A percentile compares a stretch with the other conserved stretches of the same genome.
These are phyloP conservation scores for Drosophila oshimai DNA, from an alignment of 1,140 invertebrate species.

Conservation along the genomic window DNA sequence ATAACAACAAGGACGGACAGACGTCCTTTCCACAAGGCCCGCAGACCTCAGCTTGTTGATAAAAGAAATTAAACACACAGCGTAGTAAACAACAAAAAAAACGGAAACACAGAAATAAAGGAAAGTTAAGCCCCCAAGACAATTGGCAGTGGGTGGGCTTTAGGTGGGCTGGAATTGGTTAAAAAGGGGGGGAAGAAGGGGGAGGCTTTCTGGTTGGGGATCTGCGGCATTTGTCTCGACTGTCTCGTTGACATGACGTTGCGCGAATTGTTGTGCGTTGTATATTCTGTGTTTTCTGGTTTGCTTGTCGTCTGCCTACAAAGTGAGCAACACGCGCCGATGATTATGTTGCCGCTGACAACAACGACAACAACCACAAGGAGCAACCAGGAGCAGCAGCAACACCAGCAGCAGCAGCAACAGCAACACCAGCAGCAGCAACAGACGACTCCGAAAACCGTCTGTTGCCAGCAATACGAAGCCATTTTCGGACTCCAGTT, in stretches of 20 bases:
- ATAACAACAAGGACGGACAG: conserved; percentile 49
- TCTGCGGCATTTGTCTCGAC: conserved; percentile 71
- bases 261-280: conserved; percentile 64
- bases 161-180: background rate
- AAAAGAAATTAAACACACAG: conserved; percentile 74
- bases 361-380: conserved; percentile 35
- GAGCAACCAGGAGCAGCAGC: background rate
- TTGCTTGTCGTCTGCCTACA: conserved; percentile 52
- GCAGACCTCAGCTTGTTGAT: conserved; percentile 53
- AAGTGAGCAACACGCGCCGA: conserved; percentile 78
- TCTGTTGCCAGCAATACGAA: background rate
- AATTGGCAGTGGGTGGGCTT: conserved; percentile 51
- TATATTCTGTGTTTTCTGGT: conserved; percentile 21
- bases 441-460: conserved; percentile 54
- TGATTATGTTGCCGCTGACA: conserved; percentile 75
- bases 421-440: conserved; percentile 30
- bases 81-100: conserved; percentile 5
- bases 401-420: background rate
- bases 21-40: conserved; percentile 23
- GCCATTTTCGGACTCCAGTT: conserved; percentile 48
- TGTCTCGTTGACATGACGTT: conserved; percentile 78
- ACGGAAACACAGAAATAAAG: conserved; percentile 39
- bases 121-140: conserved; percentile 72
- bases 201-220: conserved; percentile 14
- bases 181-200: background rate